Evolutionary conservation across 2,888 invertebrate genomes (phyloP).

Genomic region (Temnothorax unifasciatus): DNA sequence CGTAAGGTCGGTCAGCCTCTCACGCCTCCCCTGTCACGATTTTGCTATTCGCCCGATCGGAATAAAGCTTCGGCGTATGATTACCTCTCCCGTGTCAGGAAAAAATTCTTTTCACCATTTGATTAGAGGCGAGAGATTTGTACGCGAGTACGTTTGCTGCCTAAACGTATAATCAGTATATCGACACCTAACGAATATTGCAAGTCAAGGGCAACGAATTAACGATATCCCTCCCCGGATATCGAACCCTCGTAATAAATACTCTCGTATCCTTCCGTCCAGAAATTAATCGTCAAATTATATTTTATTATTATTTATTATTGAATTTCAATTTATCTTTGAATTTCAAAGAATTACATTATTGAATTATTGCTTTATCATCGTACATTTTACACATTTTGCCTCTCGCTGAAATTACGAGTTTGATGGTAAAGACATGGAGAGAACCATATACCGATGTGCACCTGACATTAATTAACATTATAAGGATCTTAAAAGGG

Average conservation of each 20-base stretch:
- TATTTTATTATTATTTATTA: background rate
- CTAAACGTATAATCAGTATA: slow-evolving; percentile 32
- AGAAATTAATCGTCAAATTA: background rate
- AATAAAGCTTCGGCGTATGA: slow-evolving; percentile 61
- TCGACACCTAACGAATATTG: slow-evolving; percentile 27
- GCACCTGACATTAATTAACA: slow-evolving; percentile 28
- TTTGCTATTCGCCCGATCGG: slow-evolving; percentile 65
- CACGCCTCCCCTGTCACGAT: slow-evolving; percentile 71
- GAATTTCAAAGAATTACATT: background rate
- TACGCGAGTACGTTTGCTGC: slow-evolving; percentile 8
- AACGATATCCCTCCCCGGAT: background rate
- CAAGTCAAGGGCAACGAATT: background rate
- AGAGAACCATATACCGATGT: background rate
- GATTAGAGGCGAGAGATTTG: slow-evolving; percentile 36
- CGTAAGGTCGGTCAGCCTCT: slow-evolving; percentile 77
- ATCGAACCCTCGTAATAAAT: background rate
- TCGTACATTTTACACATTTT: background rate
- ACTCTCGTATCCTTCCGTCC: background rate
- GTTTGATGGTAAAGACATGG: background rate
- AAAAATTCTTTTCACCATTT: slow-evolving; percentile 48
- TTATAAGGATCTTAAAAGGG: slow-evolving; percentile 2
- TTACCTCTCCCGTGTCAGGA: slow-evolving; percentile 57
- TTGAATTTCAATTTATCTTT: background rate
- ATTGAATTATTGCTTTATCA: background rate
- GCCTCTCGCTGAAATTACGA: background rate